A percentile compares a stretch with the other conserved stretches of the same genome.
Evolutionary conservation across 2,888 invertebrate genomes (phyloP).

Genomic region (Mellilla xanthometata): DNA sequence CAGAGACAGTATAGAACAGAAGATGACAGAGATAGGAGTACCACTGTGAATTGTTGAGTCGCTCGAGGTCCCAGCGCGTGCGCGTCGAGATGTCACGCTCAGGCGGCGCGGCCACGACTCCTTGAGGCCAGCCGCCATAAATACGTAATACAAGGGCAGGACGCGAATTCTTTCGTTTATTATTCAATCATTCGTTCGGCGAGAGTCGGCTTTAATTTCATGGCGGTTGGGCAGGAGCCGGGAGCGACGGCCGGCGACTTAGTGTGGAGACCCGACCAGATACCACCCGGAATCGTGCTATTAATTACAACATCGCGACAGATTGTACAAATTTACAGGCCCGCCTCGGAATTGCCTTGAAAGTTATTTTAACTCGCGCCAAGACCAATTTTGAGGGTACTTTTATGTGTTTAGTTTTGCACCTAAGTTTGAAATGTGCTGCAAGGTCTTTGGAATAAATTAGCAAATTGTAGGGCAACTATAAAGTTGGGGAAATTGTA

Average conservation of each 20-base stretch:
- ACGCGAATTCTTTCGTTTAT: conserved; percentile 83
- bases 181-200: conserved; percentile 83
- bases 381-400: conserved; percentile 38
- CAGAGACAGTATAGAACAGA: no score
- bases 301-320: conserved; percentile 53
- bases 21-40: no score
- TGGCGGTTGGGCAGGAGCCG: conserved; percentile 79
- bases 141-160: conserved; percentile 81
- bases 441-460: conserved; percentile 25
- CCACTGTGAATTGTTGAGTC: no score
- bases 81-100: no score
- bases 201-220: conserved; percentile 82
- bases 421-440: conserved; percentile 32
- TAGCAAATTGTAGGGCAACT: conserved; percentile 17
- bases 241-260: conserved; percentile 51
- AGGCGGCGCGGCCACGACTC: conserved; percentile 47
- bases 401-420: conserved; percentile 36
- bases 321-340: conserved; percentile 51
- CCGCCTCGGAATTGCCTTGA: conserved; percentile 35
- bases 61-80: no score
- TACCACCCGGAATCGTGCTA: conserved; percentile 50
- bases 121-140: conserved; percentile 72
- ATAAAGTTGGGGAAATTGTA: no score
- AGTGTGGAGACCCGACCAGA: conserved; percentile 58
- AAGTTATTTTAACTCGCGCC: conserved; percentile 41